phyloP scores from a whole-genome alignment of 2,888 invertebrate species.

The Thumatha senex region DNA sequence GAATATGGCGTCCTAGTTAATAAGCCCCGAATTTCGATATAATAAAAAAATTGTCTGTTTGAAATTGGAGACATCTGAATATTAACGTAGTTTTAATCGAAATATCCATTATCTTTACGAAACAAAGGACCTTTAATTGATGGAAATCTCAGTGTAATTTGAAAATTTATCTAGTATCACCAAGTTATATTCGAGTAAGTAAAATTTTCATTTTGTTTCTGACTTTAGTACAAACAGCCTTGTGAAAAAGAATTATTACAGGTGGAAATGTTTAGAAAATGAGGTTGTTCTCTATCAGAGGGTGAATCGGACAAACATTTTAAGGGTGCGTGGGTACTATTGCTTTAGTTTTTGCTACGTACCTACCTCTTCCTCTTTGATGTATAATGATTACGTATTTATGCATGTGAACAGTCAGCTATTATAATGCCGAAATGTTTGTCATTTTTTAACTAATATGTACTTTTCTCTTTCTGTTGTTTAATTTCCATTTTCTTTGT shows the following conservation, averaged over 20 bases:
- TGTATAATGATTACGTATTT: slow-evolving; percentile 16
- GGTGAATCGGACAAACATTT: slow-evolving; percentile 14
- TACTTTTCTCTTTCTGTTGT: too few relatives aligned
- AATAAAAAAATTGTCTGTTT: slow-evolving; percentile 7
- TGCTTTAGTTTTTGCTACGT: slow-evolving; percentile 12
- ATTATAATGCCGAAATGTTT: slow-evolving; percentile 3
- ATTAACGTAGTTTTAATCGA: not conserved
- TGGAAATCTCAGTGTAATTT: not conserved
- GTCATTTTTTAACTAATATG: too few relatives aligned
- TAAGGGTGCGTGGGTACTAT: slow-evolving; percentile 7
- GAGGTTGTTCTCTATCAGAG: slow-evolving; percentile 13
- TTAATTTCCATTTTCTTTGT: too few relatives aligned
- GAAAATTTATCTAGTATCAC: not conserved
- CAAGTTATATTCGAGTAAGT: not conserved
- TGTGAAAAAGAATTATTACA: not conserved
- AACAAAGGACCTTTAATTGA: slow-evolving; percentile 1
- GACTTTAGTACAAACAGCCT: not conserved
- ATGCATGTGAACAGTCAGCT: slow-evolving; percentile 6
- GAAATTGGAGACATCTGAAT: not conserved
- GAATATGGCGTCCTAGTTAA: slow-evolving; percentile 68
- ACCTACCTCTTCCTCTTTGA: slow-evolving; percentile 23
- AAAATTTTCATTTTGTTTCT: not conserved
- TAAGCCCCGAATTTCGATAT: slow-evolving; percentile 27
- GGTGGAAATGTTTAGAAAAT: slow-evolving; percentile 19
- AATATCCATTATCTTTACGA: not conserved